Percentiles rank a stretch among this genome's conserved stretches.
These are phyloP conservation scores for Microplitis demolitor DNA, from an alignment of 1,140 invertebrate species.

Conservation along the genomic window DNA sequence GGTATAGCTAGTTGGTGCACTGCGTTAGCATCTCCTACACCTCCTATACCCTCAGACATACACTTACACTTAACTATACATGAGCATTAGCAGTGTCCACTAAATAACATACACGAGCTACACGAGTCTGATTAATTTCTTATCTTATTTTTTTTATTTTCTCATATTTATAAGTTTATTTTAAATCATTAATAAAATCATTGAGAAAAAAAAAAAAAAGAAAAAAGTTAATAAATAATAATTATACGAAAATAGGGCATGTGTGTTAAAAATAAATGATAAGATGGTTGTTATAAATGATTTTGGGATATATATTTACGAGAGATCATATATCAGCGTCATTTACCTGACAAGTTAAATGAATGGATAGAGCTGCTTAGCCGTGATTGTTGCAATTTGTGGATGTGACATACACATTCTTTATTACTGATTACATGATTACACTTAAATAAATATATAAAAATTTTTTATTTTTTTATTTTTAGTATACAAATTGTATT, in stretches of 20 bases:
- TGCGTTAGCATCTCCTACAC: background rate
- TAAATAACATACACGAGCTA: background rate
- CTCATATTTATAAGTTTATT: too few species aligned
- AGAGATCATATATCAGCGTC: background rate
- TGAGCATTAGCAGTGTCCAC: background rate
- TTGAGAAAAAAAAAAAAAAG: too few species aligned
- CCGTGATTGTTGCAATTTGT: background rate
- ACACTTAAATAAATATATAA: background rate
- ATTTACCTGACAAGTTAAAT: background rate
- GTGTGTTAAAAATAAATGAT: background rate
- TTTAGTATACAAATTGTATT: too few species aligned
- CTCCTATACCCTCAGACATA: background rate
- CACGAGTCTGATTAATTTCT: background rate
- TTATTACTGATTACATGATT: background rate
- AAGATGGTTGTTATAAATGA: background rate
- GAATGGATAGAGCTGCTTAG: background rate
- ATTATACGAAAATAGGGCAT: too few species aligned
- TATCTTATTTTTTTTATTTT: too few species aligned
- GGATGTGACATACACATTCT: background rate
- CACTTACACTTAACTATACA: background rate
- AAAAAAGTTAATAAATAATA: too few species aligned
- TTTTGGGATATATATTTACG: background rate
- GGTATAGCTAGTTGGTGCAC: background rate
- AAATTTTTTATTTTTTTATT: too few species aligned
- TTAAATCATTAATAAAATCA: too few species aligned